Evolutionary conservation across 2,797 vertebrate genomes (phyloP).

Genomic region (Coreius guichenoti): DNA sequence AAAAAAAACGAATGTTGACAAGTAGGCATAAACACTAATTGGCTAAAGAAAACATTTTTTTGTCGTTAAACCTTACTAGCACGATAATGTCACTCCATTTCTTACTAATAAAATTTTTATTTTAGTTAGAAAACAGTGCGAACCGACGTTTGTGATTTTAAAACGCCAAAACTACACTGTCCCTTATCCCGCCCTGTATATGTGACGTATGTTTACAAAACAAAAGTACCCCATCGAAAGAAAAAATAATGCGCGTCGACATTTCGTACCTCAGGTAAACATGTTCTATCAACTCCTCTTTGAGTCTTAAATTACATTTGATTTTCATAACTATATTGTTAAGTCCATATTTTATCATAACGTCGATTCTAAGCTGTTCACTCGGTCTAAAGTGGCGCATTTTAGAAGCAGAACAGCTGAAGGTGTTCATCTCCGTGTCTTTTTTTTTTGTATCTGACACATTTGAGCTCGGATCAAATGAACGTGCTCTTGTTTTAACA

Average conservation of each 20-base stretch:
- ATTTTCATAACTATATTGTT: neutral
- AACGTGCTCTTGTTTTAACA: neutral
- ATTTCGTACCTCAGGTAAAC: slow-evolving; percentile 14
- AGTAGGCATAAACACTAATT: neutral
- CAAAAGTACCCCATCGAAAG: neutral
- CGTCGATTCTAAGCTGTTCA: neutral
- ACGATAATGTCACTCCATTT: neutral
- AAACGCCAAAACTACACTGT: neutral
- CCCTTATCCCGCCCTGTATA: slow-evolving; percentile 19
- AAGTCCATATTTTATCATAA: neutral
- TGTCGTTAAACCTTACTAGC: neutral
- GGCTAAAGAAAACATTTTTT: neutral
- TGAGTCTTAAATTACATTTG: neutral
- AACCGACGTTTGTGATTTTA: neutral
- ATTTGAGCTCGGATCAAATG: neutral
- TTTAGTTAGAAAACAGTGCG: neutral
- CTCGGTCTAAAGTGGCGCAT: neutral
- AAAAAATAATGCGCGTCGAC: neutral
- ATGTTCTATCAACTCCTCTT: neutral
- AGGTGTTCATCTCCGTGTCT: neutral
- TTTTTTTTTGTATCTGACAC: neutral
- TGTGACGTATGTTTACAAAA: slow-evolving; percentile 48
- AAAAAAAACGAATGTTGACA: neutral
- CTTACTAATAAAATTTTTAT: too few species aligned
- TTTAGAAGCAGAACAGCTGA: neutral